phyloP scores from a whole-genome alignment of 2,113 vertebrate genomes.

The Plotosus lineatus region DNA sequence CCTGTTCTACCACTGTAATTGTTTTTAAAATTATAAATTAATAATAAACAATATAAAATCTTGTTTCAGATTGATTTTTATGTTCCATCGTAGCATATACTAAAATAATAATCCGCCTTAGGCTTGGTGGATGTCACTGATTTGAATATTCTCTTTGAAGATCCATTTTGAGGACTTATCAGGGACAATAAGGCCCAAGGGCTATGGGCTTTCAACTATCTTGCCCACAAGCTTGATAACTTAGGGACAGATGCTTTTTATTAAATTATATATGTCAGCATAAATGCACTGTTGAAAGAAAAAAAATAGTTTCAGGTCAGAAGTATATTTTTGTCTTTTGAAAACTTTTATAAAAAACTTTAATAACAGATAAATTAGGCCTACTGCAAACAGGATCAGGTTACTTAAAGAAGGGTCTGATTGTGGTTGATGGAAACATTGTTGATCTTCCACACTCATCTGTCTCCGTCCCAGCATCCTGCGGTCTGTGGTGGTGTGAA shows the following conservation, averaged over 20 bases:
- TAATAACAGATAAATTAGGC: conserved; percentile 23
- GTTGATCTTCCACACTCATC: conserved; percentile 31
- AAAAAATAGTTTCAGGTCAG: neutral
- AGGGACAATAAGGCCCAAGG: neutral
- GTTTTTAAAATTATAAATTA: too few species aligned
- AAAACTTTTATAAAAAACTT: too few species aligned
- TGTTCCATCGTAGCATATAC: too few species aligned
- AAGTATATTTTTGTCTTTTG: neutral
- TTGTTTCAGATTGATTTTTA: too few species aligned
- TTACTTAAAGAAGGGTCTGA: conserved; percentile 42
- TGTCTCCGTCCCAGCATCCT: conserved; percentile 39
- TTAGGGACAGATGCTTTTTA: neutral
- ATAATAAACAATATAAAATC: too few species aligned
- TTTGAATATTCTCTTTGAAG: too few species aligned
- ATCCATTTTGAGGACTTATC: too few species aligned
- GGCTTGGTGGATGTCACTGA: too few species aligned
- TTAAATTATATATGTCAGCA: too few species aligned
- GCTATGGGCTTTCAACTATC: neutral
- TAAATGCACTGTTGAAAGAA: too few species aligned
- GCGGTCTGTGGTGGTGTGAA: conserved; percentile 16
- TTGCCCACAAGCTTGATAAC: neutral
- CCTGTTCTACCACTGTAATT: too few species aligned
- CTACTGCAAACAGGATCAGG: conserved; percentile 48
- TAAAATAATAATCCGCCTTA: too few species aligned
- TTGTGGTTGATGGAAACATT: conserved; percentile 38